Conservation (phyloP, 2,797 vertebrate genomes). For the Chiropotes sagulatus region DNA sequence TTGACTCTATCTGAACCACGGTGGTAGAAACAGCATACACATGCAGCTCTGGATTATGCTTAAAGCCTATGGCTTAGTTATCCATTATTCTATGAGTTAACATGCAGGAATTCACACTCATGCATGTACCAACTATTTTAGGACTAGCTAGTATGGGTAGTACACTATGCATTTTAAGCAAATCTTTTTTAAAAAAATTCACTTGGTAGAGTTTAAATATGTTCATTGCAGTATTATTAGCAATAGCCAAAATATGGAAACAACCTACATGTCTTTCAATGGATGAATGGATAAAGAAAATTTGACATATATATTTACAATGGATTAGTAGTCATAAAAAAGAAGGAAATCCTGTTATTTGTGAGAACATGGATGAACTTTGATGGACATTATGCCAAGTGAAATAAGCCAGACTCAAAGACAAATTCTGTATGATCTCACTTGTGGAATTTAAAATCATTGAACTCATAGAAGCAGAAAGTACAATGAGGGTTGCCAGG, state of each 20-base stretch:
- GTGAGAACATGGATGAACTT: neutral
- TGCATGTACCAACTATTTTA: neutral
- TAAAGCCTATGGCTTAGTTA: neutral
- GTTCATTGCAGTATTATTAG: neutral
- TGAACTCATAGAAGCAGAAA: neutral
- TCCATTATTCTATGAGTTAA: neutral
- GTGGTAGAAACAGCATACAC: accelerated
- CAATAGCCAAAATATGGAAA: neutral
- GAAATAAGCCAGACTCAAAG: neutral
- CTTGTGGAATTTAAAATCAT: neutral
- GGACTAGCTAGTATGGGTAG: neutral
- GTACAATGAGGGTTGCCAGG: neutral
- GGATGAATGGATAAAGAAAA: neutral
- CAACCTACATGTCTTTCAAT: neutral
- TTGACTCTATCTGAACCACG: accelerated
- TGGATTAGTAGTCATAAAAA: neutral
- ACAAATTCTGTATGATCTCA: neutral
- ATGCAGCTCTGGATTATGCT: neutral
- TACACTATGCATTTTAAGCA: neutral
- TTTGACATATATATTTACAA: neutral
- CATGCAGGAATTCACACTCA: neutral
- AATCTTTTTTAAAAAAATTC: neutral
- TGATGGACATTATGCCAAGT: neutral
- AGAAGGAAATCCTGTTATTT: neutral
- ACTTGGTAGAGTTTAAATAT: neutral